These are phyloP conservation scores for Bombyx huttoni DNA, from an alignment of 2,888 invertebrate species.

Conservation along the genomic window DNA sequence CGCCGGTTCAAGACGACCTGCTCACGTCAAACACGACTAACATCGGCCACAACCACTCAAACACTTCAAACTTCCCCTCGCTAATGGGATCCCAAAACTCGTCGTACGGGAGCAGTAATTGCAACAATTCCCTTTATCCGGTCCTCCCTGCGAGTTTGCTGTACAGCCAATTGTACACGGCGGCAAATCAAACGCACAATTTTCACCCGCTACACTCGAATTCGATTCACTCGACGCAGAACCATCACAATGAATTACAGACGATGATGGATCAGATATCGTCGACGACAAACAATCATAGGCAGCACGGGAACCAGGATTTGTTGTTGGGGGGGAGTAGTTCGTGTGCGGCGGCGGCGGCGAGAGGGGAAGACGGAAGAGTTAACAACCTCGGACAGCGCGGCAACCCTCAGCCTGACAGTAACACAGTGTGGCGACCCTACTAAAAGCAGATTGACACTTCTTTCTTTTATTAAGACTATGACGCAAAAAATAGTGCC, in stretches of 20 bases:
- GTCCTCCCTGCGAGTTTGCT: slow-evolving; percentile 86
- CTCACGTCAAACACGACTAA: slow-evolving; percentile 76
- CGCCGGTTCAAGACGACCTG: slow-evolving; percentile 85
- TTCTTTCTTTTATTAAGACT: slow-evolving; percentile 19
- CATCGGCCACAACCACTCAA: slow-evolving; percentile 72
- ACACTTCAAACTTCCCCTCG: slow-evolving; percentile 76
- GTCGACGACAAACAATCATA: slow-evolving; percentile 74
- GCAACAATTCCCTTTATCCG: slow-evolving; percentile 82
- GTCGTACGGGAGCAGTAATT: slow-evolving; percentile 74
- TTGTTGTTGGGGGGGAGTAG: slow-evolving; percentile 71
- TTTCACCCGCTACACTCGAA: slow-evolving; percentile 79
- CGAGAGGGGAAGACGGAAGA: slow-evolving; percentile 71
- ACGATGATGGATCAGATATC: slow-evolving; percentile 84
- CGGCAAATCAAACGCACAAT: slow-evolving; percentile 81
- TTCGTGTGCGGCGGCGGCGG: slow-evolving; percentile 72
- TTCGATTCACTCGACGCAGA: slow-evolving; percentile 75
- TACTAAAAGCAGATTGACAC: slow-evolving; percentile 65
- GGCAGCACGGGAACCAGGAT: slow-evolving; percentile 56
- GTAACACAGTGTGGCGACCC: slow-evolving; percentile 84
- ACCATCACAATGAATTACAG: slow-evolving; percentile 79
- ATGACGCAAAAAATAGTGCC: background rate
- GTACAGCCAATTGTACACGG: slow-evolving; percentile 87
- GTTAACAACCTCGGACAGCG: slow-evolving; percentile 69
- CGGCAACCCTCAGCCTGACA: slow-evolving; percentile 75
- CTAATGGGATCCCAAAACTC: slow-evolving; percentile 75